Conservation (phyloP, 2,113 vertebrate genomes). For the Gymnobelideus leadbeateri region DNA sequence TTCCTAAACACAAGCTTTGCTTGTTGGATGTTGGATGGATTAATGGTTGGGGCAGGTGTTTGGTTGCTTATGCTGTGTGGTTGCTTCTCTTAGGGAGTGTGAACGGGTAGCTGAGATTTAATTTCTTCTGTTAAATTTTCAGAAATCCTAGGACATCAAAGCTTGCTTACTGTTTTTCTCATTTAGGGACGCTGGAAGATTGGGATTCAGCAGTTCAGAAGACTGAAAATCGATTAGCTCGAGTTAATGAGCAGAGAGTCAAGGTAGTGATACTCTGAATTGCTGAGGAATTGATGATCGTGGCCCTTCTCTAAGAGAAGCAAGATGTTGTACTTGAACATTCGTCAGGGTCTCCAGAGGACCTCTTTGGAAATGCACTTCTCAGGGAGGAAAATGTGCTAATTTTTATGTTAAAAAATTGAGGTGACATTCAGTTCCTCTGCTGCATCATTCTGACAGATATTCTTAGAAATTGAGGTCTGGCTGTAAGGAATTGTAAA, state of each 20-base stretch:
- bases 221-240: slow-evolving; percentile 91
- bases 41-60: background rate
- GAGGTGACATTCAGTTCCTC: background rate
- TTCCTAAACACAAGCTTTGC: background rate
- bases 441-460: background rate
- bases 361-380: slow-evolving; percentile 23
- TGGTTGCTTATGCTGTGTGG: background rate
- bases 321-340: background rate
- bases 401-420: background rate
- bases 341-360: background rate
- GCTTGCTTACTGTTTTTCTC: background rate
- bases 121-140: background rate
- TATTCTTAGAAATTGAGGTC: background rate
- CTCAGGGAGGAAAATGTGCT: background rate
- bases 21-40: background rate
- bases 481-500: background rate
- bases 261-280: slow-evolving; percentile 85
- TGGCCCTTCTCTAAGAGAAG: background rate
- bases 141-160: background rate
- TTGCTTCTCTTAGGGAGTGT: background rate
- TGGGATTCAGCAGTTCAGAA: slow-evolving; percentile 97
- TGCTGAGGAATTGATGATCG: background rate
- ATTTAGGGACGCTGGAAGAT: slow-evolving; percentile 93
- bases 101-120: background rate
- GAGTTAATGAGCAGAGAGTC: slow-evolving; percentile 93